Conservation (phyloP, 2,888 invertebrate genomes). For the Liopterus haemorrhoidalis region DNA sequence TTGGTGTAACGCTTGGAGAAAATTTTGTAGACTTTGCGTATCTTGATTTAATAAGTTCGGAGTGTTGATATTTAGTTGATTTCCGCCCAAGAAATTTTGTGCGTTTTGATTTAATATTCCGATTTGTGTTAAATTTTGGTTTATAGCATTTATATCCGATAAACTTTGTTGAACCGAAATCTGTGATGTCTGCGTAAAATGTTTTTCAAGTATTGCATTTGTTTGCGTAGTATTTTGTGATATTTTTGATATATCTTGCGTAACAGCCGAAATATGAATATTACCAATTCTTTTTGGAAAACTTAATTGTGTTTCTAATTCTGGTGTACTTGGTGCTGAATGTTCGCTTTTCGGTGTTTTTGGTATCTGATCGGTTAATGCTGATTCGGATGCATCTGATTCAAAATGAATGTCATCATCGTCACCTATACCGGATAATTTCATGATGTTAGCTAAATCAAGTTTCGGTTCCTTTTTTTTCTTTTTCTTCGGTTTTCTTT, state of each 20-base stretch:
- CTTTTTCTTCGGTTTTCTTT: constrained; percentile 52
- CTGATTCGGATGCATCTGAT: constrained; percentile 41
- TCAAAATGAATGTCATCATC: constrained; percentile 56
- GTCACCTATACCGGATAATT: constrained; percentile 61
- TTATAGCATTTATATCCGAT: constrained; percentile 16
- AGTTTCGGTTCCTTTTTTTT: constrained; percentile 53
- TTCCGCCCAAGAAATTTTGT: constrained; percentile 9
- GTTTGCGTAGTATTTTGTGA: background rate
- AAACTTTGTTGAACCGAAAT: constrained; percentile 17
- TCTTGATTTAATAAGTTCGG: no score
- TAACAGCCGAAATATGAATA: constrained; percentile 42
- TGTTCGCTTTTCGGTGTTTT: constrained; percentile 16
- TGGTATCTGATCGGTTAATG: constrained; percentile 16
- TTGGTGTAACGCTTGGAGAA: constrained; percentile 14
- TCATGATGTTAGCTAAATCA: constrained; percentile 68
- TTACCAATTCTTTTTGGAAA: constrained; percentile 40
- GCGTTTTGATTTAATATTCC: constrained; percentile 9
- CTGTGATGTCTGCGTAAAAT: constrained; percentile 13
- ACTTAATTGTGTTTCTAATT: constrained; percentile 24
- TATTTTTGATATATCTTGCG: constrained; percentile 32
- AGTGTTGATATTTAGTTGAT: background rate
- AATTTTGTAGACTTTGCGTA: constrained; percentile 10
- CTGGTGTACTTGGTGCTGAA: constrained; percentile 20
- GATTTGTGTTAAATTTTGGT: constrained; percentile 16
- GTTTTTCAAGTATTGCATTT: background rate